These are phyloP conservation scores for Pantala flavescens DNA, from an alignment of 1,140 invertebrate species.

Conservation along the genomic window DNA sequence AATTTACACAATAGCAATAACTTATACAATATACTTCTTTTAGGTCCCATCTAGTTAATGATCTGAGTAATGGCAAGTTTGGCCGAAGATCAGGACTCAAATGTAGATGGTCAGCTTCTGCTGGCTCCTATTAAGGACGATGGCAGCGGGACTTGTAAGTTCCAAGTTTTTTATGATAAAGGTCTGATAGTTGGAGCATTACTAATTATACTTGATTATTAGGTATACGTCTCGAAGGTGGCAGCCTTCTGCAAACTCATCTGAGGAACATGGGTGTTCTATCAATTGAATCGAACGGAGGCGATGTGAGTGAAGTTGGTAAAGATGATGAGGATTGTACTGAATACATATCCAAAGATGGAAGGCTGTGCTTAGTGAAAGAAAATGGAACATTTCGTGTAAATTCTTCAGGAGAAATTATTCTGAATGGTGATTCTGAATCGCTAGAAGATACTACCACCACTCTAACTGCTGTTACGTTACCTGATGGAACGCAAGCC, in stretches of 20 bases:
- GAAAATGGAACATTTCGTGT: not conserved
- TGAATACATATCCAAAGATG: not conserved
- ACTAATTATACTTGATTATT: not conserved
- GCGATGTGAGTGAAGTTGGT: not conserved
- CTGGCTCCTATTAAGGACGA: not conserved
- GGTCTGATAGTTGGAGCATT: too few relatives aligned
- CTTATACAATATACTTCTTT: too few relatives aligned
- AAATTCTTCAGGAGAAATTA: not conserved
- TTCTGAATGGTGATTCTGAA: not conserved
- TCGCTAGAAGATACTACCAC: conserved; percentile 15
- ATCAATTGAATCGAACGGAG: not conserved
- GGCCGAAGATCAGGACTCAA: not conserved
- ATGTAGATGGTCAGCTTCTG: not conserved
- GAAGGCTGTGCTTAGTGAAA: not conserved
- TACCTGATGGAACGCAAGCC: conserved; percentile 34
- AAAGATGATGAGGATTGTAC: not conserved
- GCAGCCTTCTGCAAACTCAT: not conserved
- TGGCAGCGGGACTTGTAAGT: not conserved
- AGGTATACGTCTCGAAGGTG: not conserved
- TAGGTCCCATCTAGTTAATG: not conserved
- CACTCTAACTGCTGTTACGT: conserved; percentile 31
- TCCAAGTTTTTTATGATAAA: not conserved
- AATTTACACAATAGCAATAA: too few relatives aligned
- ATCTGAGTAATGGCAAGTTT: not conserved
- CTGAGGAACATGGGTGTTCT: not conserved